Evolutionary conservation across 2,113 vertebrate genomes (phyloP).

Genomic region (Cochlearius cochlearius): DNA sequence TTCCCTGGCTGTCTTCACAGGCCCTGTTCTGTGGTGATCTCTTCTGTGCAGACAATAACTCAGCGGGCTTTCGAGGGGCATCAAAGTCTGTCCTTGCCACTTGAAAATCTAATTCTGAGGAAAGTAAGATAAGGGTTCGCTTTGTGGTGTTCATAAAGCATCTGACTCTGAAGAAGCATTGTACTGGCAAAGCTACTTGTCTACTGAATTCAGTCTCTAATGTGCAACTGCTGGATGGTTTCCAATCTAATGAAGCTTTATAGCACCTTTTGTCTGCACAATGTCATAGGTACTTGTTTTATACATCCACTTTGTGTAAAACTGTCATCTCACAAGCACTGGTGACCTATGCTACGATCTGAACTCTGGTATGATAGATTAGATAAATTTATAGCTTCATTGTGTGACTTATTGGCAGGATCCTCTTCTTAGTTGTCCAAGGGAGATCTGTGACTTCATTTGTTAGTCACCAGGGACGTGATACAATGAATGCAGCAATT

Average conservation of each 20-base stretch:
- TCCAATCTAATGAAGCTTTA: neutral
- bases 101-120: neutral
- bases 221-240: neutral
- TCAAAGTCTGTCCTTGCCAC: neutral
- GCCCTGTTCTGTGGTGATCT: neutral
- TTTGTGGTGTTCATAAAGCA: neutral
- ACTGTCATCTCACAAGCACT: neutral
- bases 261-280: neutral
- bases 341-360: neutral
- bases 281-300: neutral
- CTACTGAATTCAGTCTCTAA: neutral
- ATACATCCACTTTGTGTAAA: neutral
- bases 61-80: neutral
- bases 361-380: neutral
- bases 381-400: neutral
- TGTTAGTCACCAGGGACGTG: accelerated
- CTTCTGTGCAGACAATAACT: neutral
- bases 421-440: neutral
- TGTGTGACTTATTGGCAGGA: neutral
- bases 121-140: neutral
- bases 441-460: neutral
- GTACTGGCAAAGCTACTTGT: neutral
- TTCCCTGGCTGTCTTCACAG: neutral
- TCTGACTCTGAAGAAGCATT: neutral
- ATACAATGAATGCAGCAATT: neutral